These are phyloP conservation scores for Macrobrachium rosenbergii DNA, from an alignment of 1,140 invertebrate species.

Conservation along the genomic window DNA sequence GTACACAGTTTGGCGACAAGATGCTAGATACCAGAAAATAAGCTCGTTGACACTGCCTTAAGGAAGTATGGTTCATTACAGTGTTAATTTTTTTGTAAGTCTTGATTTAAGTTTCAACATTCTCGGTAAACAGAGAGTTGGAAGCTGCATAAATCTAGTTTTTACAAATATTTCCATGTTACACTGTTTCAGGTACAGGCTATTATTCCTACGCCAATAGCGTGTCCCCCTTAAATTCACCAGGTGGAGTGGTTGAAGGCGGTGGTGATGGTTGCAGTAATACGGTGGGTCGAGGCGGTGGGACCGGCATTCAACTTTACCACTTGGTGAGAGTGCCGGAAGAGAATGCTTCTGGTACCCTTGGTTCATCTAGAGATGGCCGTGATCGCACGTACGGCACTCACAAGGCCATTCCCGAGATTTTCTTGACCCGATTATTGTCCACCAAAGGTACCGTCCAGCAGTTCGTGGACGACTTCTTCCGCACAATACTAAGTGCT, in stretches of 20 bases:
- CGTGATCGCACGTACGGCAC: constrained; percentile 76
- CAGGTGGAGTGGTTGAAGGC: constrained; percentile 48
- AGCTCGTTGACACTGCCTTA: no score
- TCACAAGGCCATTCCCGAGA: constrained; percentile 95
- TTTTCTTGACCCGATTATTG: constrained; percentile 91
- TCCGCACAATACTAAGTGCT: constrained; percentile 88
- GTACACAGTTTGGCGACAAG: no score
- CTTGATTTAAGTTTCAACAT: no score
- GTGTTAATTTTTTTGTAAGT: no score
- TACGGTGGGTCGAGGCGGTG: constrained; percentile 74
- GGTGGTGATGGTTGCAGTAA: constrained; percentile 28
- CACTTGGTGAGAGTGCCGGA: constrained; percentile 89
- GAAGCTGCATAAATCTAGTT: neutral
- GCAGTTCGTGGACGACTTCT: constrained; percentile 97
- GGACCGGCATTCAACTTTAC: constrained; percentile 79
- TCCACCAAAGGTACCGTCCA: constrained; percentile 96
- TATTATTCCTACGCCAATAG: constrained; percentile 65
- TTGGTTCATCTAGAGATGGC: constrained; percentile 62
- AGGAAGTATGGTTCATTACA: no score
- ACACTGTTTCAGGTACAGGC: constrained; percentile 61
- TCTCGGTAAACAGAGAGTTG: neutral
- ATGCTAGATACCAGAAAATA: no score
- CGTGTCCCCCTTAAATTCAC: constrained; percentile 65
- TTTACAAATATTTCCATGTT: constrained; percentile 54
- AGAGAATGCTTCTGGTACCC: constrained; percentile 73